Base-by-base conservation (phyloP, 1,140 invertebrate species). In the Diploscapter pachys region DNA sequence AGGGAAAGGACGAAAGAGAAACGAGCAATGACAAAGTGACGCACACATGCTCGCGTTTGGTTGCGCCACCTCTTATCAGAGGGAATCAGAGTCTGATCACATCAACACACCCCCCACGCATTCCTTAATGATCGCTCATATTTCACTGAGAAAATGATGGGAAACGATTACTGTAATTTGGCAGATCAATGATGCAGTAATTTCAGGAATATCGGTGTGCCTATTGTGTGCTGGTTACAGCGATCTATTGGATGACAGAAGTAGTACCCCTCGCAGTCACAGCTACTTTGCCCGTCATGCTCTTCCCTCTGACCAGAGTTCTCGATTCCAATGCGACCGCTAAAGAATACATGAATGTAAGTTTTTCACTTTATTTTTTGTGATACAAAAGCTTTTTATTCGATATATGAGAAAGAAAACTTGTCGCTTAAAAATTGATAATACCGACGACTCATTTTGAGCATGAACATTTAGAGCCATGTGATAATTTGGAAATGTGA, bases 211-310 rank as follows among this genome's bases (percentile, higher is more conserved):
- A 72, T 57, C 80, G 72, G 77, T 82, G 81, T 72, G 82, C 63
- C 6, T 86, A 80, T 63, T 80, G 82, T 3, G 75, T 87, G 11
- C 50, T 83, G 5, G 50, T 87, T 49, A 85, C 86, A 76, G 85
- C 83, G n/a, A 67, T 77, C 5, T 86, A 87, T 56, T 89, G 88
- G 88, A 75, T 88, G 64, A 83, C 85, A 13, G 87, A 89, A 78
- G 85, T 86, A 5, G 75, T 89, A 11, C 88, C 88, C 2, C 81
- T 89, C 70, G 82, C 87, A 3, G 86, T 86, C 0, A 88, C 88
- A 6, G 81, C 88, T 51, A 77, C 89, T 31, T 70, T 89, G 8
- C 88, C 88, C 0, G 79, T 88, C 2, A 79, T 87, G 61, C 69
- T 89, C 5, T 86, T 88, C 64, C 88, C 88, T 13, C 63, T 88